Conservation (phyloP, 2,888 invertebrate genomes). For the Cordilura impudica region DNA sequence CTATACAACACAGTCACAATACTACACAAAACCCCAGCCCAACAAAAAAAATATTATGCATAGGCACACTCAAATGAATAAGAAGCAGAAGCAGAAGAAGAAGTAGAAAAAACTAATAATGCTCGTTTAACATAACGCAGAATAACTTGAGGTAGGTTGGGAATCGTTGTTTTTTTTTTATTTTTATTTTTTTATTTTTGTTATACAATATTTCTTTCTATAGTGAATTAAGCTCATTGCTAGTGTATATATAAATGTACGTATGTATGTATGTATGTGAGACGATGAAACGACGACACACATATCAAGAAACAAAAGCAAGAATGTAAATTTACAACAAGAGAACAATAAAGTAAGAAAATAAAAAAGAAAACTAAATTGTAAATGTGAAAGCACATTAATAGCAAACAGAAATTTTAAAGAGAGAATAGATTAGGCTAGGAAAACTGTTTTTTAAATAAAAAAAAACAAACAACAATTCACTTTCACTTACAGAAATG, state of each 20-base stretch:
- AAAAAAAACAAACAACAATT: constrained; percentile 24
- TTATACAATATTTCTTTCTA: constrained; percentile 18
- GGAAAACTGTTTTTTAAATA: constrained; percentile 19
- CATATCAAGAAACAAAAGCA: neutral
- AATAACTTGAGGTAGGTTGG: constrained; percentile 76
- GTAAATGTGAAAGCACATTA: constrained; percentile 12
- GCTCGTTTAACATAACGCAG: constrained; percentile 68
- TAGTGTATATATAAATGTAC: neutral
- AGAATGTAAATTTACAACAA: constrained; percentile 57
- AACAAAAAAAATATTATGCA: constrained; percentile 16
- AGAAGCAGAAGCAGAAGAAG: constrained; percentile 6
- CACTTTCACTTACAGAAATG: constrained; percentile 55
- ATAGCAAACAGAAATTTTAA: constrained; percentile 10
- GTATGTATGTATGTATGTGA: neutral
- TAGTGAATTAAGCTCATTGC: constrained; percentile 48
- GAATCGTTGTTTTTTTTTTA: constrained; percentile 64
- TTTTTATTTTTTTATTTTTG: constrained; percentile 53
- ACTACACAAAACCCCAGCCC: neutral
- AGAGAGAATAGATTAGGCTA: constrained; percentile 47
- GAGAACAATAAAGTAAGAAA: constrained; percentile 35
- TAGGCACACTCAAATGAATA: constrained; percentile 31
- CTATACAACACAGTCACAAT: neutral
- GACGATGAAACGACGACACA: neutral
- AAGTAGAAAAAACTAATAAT: constrained; percentile 51
- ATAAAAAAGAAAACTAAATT: constrained; percentile 12